These are phyloP conservation scores for Lacanobia oleracea DNA, from an alignment of 2,888 invertebrate species.

Conservation along the genomic window DNA sequence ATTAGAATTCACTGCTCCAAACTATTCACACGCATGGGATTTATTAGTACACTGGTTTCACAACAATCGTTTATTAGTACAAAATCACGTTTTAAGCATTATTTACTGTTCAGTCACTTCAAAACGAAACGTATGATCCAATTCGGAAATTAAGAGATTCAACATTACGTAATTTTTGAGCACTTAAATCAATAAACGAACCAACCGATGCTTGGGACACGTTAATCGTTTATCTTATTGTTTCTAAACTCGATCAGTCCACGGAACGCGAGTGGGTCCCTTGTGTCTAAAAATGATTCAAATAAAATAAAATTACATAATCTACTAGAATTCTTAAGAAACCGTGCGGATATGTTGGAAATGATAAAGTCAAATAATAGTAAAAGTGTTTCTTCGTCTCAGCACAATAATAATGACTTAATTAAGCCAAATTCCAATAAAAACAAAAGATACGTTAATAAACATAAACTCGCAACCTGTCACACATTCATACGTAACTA, in stretches of 20 bases:
- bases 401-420: too few relatives aligned
- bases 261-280: constrained; percentile 48
- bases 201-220: constrained; percentile 49
- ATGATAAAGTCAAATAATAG: too few relatives aligned
- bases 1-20: constrained; percentile 5
- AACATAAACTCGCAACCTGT: too few relatives aligned
- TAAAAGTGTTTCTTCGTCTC: too few relatives aligned
- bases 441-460: too few relatives aligned
- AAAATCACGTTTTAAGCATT: constrained; percentile 23
- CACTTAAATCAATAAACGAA: constrained; percentile 32
- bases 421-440: too few relatives aligned
- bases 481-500: too few relatives aligned
- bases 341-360: not conserved
- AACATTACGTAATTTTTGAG: constrained; percentile 34
- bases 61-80: constrained; percentile 13
- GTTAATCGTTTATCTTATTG: constrained; percentile 31
- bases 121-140: constrained; percentile 6
- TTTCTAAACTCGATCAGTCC: constrained; percentile 30
- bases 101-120: not conserved
- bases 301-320: not conserved
- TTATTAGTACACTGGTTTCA: constrained; percentile 18
- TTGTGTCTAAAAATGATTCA: not conserved
- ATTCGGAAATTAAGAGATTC: constrained; percentile 34
- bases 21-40: constrained; percentile 14
- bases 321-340: not conserved